Evolutionary conservation across 1,140 invertebrate genomes (phyloP).

Genomic region (Cydia fagiglandana): DNA sequence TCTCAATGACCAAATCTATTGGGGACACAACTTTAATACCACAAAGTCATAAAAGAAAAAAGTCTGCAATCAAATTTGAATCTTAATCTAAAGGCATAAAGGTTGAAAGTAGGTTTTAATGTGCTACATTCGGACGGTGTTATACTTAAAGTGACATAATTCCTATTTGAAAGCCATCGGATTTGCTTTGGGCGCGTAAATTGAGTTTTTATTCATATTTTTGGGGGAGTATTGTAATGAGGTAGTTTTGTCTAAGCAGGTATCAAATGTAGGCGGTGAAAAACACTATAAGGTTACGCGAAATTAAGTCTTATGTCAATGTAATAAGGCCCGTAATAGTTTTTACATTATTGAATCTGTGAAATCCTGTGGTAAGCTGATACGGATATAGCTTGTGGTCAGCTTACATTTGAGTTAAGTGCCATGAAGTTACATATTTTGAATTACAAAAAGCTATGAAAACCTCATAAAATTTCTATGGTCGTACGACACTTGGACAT

Average conservation of each 20-base stretch:
- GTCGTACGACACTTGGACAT: too few species aligned
- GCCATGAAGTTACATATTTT: too few species aligned
- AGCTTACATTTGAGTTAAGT: too few species aligned
- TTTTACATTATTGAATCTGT: background rate
- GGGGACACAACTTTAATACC: slow-evolving; percentile 48
- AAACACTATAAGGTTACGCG: background rate
- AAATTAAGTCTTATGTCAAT: background rate
- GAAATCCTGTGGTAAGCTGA: background rate
- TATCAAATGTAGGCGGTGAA: background rate
- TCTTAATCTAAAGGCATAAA: background rate
- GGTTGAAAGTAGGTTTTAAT: background rate
- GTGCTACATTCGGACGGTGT: background rate
- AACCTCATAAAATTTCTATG: too few species aligned
- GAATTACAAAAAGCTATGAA: too few species aligned
- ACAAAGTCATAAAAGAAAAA: background rate
- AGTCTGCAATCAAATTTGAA: background rate
- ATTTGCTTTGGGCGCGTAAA: slow-evolving; percentile 7
- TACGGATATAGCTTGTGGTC: background rate
- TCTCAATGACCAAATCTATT: slow-evolving; percentile 62
- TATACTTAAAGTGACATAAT: background rate
- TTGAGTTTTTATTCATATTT: slow-evolving; percentile 16
- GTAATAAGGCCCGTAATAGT: background rate
- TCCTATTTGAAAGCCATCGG: slow-evolving; percentile 1
- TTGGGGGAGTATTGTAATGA: slow-evolving; percentile 6
- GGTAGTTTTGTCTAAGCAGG: background rate